Evolutionary conservation across 1,140 invertebrate genomes (phyloP).

Genomic region (Prorops nasuta): DNA sequence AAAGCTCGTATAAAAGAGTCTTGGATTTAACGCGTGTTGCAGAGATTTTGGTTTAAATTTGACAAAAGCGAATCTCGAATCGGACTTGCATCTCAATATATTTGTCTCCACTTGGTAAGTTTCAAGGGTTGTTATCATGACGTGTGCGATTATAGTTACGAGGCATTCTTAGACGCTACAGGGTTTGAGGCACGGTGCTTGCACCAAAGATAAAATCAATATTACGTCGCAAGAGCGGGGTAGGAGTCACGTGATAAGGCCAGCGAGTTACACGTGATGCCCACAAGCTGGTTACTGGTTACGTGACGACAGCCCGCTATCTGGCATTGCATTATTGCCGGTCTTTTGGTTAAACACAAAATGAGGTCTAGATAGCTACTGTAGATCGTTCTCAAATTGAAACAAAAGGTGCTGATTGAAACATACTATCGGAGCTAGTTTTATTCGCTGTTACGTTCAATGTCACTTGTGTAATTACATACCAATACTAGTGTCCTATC

Average conservation of each 20-base stretch:
- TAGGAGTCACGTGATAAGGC: constrained; percentile 32
- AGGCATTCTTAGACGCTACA: constrained; percentile 6
- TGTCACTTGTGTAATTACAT: no score
- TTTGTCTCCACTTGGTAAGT: constrained; percentile 1
- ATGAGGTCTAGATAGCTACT: no score
- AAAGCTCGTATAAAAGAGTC: no score
- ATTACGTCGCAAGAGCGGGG: constrained; percentile 31
- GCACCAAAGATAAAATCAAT: constrained; percentile 31
- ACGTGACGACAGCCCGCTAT: constrained; percentile 28
- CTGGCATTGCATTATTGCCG: constrained; percentile 18
- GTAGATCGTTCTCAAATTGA: no score
- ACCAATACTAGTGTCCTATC: no score
- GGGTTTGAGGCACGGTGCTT: constrained; percentile 13
- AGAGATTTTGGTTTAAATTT: no score
- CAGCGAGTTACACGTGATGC: constrained; percentile 30
- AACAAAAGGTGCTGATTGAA: no score
- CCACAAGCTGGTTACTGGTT: constrained; percentile 25
- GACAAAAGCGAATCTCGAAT: no score
- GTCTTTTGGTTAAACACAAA: constrained; percentile 21
- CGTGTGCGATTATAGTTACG: constrained; percentile 10
- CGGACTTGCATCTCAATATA: no score
- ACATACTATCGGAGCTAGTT: no score
- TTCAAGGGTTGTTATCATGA: constrained; percentile 10
- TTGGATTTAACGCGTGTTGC: no score
- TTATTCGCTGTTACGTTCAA: no score